Evolutionary conservation across 2,113 vertebrate species (phyloP), one percentile per base, ranked within the genome.

Genomic region (Porphyrio hochstetteri): DNA sequence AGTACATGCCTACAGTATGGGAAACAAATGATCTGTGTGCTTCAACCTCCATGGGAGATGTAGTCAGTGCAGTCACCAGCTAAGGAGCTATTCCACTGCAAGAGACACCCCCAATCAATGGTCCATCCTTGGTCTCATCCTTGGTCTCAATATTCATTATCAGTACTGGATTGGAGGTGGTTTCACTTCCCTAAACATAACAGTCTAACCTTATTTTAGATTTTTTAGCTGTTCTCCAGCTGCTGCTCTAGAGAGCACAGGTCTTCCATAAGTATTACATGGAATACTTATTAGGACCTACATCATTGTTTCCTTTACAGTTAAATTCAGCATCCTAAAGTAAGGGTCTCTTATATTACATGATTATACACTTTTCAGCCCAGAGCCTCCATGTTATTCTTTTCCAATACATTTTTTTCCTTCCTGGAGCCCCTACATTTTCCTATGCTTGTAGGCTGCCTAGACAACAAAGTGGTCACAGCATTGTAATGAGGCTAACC

Each of bases 1-100:
- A 86, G 29, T 27, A 7, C 0, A 0, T 6, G 1, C 19, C 44
- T 78, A 29, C 19, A 16, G 13, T 27, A 46, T 6, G 17, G 10
- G 12, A 33, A 44, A 16, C 5, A 64, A 64, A n/a, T 13, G 12
- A 17, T 16, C 8, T 13, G 16, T 3, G 35, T 52, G 19, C 12
- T 33, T 53, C 68, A 46, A 14, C 25, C 29, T 64, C 36, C 17
- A 5, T 25, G 17, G 55, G 25, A 75, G 60, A 31, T 13, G 11
- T 10, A 40, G 23, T n/a, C 33, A 64, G 18, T 6, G 16, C 10
- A 52, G 31, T 11, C 5, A 38, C 33, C 44, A 27, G 11, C 35
- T 28, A n/a, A 63, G 35, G 27, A 44, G 50, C 16, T 36, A 16
- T 33, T 75, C 40, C 12, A 12, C 53, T 21, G 25, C 44, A 19